These are phyloP conservation scores for Coryphaenoides rupestris DNA, from an alignment of 2,113 vertebrate genomes.

Conservation along the genomic window DNA sequence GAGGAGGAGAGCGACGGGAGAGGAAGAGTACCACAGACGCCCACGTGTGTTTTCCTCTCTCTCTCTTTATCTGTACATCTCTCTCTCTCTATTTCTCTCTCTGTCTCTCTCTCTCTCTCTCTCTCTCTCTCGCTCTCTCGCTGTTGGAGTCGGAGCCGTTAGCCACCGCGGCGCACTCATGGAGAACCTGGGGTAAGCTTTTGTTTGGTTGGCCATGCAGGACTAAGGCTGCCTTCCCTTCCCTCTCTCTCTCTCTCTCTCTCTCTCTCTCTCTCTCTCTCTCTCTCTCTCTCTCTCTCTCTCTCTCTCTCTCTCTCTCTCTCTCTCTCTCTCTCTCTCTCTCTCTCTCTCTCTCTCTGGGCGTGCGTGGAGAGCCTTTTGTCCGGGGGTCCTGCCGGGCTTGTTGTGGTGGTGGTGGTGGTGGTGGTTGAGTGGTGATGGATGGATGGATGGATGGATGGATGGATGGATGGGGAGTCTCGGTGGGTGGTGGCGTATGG, in stretches of 20 bases:
- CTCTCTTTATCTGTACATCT: background rate
- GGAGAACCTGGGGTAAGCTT: slow-evolving; percentile 68
- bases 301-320: slow-evolving; percentile 4
- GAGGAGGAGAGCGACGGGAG: slow-evolving; percentile 21
- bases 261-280: slow-evolving; percentile 15
- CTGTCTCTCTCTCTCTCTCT: background rate
- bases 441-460: no score
- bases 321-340: background rate
- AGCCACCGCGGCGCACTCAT: slow-evolving; percentile 47
- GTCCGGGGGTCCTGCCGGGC: slow-evolving; percentile 19
- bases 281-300: slow-evolving; percentile 5
- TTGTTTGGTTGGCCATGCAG: slow-evolving; percentile 62
- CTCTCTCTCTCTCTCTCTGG: slow-evolving; percentile 7
- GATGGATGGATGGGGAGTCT: no score
- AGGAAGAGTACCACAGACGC: slow-evolving; percentile 46
- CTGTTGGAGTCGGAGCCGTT: slow-evolving; percentile 33
- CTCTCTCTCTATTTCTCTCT: background rate
- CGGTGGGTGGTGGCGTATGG: no score
- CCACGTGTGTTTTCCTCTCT: slow-evolving; percentile 54
- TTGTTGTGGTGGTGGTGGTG: slow-evolving; percentile 7
- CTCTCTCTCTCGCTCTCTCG: slow-evolving; percentile 24
- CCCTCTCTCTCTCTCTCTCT: slow-evolving; percentile 6
- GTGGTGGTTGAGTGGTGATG: slow-evolving; percentile 4
- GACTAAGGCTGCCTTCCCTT: slow-evolving; percentile 27
- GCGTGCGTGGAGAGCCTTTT: slow-evolving; percentile 33